Conservation (phyloP, 2,113 vertebrate genomes). For the Globicephala melas region DNA sequence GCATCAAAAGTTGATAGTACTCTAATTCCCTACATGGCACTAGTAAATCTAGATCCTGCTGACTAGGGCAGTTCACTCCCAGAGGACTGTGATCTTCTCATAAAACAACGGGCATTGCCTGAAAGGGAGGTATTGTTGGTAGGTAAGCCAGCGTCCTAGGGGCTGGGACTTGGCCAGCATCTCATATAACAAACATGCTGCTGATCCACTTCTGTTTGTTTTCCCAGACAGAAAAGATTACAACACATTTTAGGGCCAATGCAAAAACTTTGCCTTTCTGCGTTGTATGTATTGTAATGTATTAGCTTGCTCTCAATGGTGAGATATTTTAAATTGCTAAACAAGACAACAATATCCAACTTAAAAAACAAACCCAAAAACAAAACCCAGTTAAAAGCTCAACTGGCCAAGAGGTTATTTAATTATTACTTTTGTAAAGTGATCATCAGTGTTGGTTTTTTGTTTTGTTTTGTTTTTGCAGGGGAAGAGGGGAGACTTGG, state of each 20-base stretch:
- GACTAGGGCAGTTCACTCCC: background rate
- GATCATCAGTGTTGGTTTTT: background rate
- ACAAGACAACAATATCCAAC: background rate
- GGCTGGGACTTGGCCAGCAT: conserved; percentile 8
- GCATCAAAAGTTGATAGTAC: background rate
- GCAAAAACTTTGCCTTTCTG: background rate
- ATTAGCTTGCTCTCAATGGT: background rate
- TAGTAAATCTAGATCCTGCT: conserved; percentile 1
- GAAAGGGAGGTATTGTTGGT: conserved; percentile 55
- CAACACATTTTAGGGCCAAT: background rate
- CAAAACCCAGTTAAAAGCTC: background rate
- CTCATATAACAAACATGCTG: conserved; percentile 25
- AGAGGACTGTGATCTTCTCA: background rate
- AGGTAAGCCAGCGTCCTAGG: background rate
- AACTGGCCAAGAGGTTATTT: background rate
- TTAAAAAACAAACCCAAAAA: background rate
- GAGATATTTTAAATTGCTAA: background rate
- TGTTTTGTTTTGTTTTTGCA: background rate
- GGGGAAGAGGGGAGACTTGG: background rate
- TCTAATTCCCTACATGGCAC: background rate
- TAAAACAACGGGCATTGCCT: conserved; percentile 34
- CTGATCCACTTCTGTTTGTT: conserved; percentile 37
- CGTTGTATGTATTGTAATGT: background rate
- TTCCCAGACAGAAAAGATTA: conserved; percentile 43
- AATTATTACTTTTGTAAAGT: background rate